phyloP scores from a whole-genome alignment of 2,113 vertebrate species.

The Poeciliopsis occidentalis region DNA sequence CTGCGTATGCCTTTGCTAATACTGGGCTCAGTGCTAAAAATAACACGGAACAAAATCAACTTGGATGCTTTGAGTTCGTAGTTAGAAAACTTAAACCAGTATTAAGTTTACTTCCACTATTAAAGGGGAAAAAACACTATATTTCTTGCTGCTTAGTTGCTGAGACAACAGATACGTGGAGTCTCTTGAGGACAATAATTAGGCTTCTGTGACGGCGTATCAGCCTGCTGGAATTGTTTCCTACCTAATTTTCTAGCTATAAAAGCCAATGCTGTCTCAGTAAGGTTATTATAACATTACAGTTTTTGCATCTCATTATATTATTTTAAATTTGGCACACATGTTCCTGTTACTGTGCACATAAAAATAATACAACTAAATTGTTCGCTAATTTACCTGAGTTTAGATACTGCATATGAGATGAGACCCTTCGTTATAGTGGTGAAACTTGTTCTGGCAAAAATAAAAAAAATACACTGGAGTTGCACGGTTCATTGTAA shows the following conservation, averaged over 20 bases:
- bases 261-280: constrained; percentile 48
- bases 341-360: neutral
- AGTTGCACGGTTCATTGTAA: constrained; percentile 50
- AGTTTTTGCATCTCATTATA: constrained; percentile 51
- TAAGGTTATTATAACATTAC: constrained; percentile 51
- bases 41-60: neutral
- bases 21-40: neutral
- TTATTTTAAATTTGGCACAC: constrained; percentile 40
- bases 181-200: constrained; percentile 51
- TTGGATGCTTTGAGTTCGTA: neutral
- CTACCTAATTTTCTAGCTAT: constrained; percentile 48
- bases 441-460: constrained; percentile 24
- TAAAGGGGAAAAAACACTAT: constrained; percentile 16
- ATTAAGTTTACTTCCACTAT: constrained; percentile 16
- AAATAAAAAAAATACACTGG: constrained; percentile 23
- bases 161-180: constrained; percentile 37
- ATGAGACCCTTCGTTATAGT: constrained; percentile 32
- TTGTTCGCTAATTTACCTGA: constrained; percentile 32
- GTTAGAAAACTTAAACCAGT: constrained; percentile 4
- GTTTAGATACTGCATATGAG: constrained; percentile 1
- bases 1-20: neutral
- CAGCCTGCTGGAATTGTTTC: constrained; percentile 50
- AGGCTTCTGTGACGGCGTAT: constrained; percentile 50
- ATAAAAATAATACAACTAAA: constrained; percentile 11
- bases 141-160: constrained; percentile 38